These are phyloP conservation scores for Petaurus breviceps DNA, from an alignment of 2,113 vertebrate species.

Conservation along the genomic window DNA sequence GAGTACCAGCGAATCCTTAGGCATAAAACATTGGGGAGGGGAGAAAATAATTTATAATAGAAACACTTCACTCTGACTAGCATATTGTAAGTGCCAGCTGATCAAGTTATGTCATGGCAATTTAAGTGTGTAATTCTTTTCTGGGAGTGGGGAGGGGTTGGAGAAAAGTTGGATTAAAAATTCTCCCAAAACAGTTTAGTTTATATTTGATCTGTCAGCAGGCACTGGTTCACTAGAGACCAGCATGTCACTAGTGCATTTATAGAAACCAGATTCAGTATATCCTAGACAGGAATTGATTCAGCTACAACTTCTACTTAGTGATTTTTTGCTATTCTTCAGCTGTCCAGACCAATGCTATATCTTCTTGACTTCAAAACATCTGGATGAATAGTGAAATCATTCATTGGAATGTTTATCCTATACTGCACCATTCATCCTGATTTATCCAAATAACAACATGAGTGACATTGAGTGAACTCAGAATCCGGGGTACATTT, in stretches of 20 bases:
- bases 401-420: neutral
- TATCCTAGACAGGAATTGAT: slow-evolving; percentile 56
- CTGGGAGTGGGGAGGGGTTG: neutral
- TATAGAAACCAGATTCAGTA: slow-evolving; percentile 65
- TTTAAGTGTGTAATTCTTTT: slow-evolving; percentile 37
- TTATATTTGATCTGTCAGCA: slow-evolving; percentile 53
- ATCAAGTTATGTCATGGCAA: slow-evolving; percentile 8
- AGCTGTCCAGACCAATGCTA: neutral
- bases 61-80: slow-evolving; percentile 27
- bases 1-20: neutral
- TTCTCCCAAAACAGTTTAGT: slow-evolving; percentile 33
- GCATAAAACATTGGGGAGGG: slow-evolving; percentile 9
- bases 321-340: slow-evolving; percentile 53
- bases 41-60: slow-evolving; percentile 14
- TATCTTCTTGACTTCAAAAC: slow-evolving; percentile 28
- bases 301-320: slow-evolving; percentile 64
- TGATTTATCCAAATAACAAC: slow-evolving; percentile 22
- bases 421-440: neutral
- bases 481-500: neutral
- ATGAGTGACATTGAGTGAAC: neutral
- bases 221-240: slow-evolving; percentile 42
- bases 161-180: neutral
- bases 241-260: slow-evolving; percentile 57
- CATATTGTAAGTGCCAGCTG: slow-evolving; percentile 16
- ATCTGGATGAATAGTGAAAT: neutral